Base-by-base conservation (phyloP, 92 coral and sea anemone genomes). In the Porites evermanni region DNA sequence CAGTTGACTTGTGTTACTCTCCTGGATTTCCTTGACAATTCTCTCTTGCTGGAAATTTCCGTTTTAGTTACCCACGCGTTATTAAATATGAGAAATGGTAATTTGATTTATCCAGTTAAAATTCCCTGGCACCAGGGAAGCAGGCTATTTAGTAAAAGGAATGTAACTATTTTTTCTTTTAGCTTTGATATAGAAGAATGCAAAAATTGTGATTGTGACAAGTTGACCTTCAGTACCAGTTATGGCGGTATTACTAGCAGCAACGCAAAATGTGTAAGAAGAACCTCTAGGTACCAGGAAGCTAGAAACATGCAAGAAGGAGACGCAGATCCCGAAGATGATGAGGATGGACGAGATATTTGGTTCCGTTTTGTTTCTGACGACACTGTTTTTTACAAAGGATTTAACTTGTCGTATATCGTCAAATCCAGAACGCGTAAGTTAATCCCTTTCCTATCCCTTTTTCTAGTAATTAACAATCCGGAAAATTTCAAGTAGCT, bases 311-410 rank as follows among this genome's bases (percentile, higher is more conserved):
- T 12, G 9, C 16, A 7, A 9, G 20, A 9, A 17, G 2, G 8
- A 26, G 29, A 26, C 20, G 1, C 11, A 4, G 16, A 0, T 12
- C 12, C 77, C 16, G 1, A 18, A 3, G 2, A 20, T 1, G 7
- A 0, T 44, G 47, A 13, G 2, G 18, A n/a, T 12, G 20, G 13
- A 13, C 8, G 2, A 38, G 24, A 21, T 5, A 2, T 23, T 12
- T 79, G 65, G 20, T 4, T 66, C 3, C 73, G 73, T 53, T 79
- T 79, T 19, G 50, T 29, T 8, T 64, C 83, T 11, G 74, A 65
- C 65, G 84, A 51, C 12, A 79, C 44, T 51, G 84, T 47, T 20
- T 74, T 65, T 47, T 32, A 19, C 64, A 65, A 44, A 47, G 74
- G 84, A 11, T 79, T 79, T 47, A 79, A 66, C 63, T 2, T 23